Percentiles rank a stretch among this genome's conserved stretches.
phyloP scores from a whole-genome alignment of 2,797 vertebrate genomes.

The Sebastes itinus region DNA sequence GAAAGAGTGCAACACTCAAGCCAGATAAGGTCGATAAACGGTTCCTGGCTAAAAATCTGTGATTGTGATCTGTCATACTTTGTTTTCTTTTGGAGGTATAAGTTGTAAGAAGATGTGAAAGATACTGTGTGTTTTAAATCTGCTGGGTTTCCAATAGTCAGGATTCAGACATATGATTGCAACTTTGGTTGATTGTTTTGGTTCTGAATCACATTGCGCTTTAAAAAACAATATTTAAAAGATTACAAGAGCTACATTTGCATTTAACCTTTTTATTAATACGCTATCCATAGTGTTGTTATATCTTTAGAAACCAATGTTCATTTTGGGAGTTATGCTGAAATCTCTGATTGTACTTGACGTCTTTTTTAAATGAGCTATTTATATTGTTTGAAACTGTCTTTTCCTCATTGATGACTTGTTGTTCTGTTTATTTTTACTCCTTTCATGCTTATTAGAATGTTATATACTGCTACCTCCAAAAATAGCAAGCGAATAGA shows the following conservation, averaged over 20 bases:
- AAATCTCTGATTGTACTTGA: too few relatives aligned
- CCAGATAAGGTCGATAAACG: not conserved
- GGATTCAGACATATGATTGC: not conserved
- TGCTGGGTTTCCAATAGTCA: not conserved
- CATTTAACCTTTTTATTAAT: not conserved
- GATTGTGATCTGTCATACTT: not conserved
- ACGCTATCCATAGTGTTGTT: not conserved
- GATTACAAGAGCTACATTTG: not conserved
- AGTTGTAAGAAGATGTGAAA: not conserved
- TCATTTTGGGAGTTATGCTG: not conserved
- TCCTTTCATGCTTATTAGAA: too few relatives aligned
- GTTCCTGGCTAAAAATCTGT: not conserved
- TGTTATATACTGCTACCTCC: too few relatives aligned
- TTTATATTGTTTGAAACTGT: too few relatives aligned
- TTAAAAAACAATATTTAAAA: not conserved
- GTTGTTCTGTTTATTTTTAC: too few relatives aligned
- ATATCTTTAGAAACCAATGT: not conserved
- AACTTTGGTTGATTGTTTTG: not conserved
- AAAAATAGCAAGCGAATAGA: too few relatives aligned
- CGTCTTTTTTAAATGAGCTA: too few relatives aligned
- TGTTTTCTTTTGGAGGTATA: not conserved
- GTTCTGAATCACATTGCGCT: not conserved
- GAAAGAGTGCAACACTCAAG: not conserved
- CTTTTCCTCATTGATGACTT: too few relatives aligned
- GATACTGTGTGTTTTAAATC: not conserved